Conservation (phyloP, 2,797 vertebrate genomes). For the Pantherophis alleghaniensis region DNA sequence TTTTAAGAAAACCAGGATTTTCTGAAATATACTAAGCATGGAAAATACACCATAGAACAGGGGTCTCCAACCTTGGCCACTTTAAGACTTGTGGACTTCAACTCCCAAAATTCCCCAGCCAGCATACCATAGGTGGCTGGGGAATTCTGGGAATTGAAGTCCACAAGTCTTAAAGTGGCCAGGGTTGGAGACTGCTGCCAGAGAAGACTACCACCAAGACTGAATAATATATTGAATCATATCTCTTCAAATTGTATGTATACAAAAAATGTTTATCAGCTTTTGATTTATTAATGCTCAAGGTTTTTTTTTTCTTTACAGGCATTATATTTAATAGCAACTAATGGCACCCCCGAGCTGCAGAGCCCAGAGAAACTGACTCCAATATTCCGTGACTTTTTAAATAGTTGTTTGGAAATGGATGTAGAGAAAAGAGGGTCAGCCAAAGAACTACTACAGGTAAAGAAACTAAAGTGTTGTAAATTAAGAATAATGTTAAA, state of each 20-base stretch:
- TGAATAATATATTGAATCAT: neutral
- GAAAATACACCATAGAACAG: neutral
- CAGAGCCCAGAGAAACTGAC: slow-evolving; percentile 97
- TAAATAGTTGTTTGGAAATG: slow-evolving; percentile 96
- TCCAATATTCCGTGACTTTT: slow-evolving; percentile 94
- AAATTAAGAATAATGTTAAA: neutral
- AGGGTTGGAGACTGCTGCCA: neutral
- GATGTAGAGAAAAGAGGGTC: slow-evolving; percentile 96
- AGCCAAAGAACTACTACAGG: slow-evolving; percentile 95
- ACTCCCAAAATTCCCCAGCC: neutral
- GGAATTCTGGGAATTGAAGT: neutral
- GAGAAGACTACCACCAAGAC: neutral
- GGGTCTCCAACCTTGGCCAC: neutral
- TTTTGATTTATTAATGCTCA: neutral
- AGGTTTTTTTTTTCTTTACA: slow-evolving; percentile 56
- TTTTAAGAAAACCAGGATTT: neutral
- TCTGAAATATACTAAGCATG: neutral
- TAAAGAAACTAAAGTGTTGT: slow-evolving; percentile 48
- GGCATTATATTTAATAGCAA: slow-evolving; percentile 97
- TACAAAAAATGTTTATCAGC: neutral
- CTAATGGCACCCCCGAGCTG: slow-evolving; percentile 95
- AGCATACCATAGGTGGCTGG: neutral
- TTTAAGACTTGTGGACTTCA: neutral
- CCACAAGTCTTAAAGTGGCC: neutral
- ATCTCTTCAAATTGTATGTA: neutral